These are phyloP conservation scores for Zapornia atra DNA, from an alignment of 2,113 vertebrate species.

Conservation along the genomic window DNA sequence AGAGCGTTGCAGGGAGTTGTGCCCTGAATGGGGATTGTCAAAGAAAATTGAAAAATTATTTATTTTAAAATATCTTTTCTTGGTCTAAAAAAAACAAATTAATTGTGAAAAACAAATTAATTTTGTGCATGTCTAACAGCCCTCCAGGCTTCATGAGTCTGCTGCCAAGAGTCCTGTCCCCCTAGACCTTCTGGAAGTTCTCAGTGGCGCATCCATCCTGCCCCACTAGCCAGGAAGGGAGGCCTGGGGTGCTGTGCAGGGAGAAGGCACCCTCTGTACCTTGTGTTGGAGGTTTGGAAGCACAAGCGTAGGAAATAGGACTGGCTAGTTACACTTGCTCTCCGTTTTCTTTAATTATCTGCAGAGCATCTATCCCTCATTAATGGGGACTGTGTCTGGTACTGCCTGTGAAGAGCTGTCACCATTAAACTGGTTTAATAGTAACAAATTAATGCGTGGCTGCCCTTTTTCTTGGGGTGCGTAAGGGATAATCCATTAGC, in stretches of 20 bases:
- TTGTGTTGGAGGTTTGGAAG: neutral
- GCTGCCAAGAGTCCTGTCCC: neutral
- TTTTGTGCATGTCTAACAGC: neutral
- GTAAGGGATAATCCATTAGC: neutral
- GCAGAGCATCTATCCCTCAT: neutral
- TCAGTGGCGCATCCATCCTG: neutral
- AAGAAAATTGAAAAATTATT: neutral
- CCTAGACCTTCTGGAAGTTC: neutral
- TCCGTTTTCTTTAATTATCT: neutral
- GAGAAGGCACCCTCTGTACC: neutral
- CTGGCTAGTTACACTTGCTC: neutral
- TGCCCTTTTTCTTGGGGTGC: neutral
- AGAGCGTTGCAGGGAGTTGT: neutral
- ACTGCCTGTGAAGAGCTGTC: neutral
- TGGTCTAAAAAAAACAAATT: neutral
- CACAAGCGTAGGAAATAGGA: neutral
- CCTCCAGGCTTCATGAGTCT: neutral
- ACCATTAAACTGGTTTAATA: neutral
- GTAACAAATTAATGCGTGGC: neutral
- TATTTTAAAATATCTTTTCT: neutral
- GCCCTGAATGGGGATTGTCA: neutral
- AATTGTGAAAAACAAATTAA: no score
- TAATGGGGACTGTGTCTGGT: neutral
- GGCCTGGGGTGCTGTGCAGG: neutral
- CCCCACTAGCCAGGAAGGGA: neutral